Evolutionary conservation across 1,140 invertebrate species (phyloP), one percentile per base, ranked within the genome.

Genomic region (Meloidogyne chitwoodi): DNA sequence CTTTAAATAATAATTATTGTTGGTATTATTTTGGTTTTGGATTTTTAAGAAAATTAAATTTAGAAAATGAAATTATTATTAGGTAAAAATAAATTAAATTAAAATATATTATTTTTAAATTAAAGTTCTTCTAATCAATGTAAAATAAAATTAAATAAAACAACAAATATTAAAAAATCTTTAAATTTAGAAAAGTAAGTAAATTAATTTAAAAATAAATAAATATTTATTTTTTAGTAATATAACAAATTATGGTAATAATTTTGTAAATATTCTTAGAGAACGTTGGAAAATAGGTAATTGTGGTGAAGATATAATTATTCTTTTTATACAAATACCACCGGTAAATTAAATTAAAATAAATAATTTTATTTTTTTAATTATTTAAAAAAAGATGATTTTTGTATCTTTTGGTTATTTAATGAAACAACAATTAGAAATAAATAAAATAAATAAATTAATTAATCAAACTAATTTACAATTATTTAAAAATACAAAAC

Each of bases 11-110:
- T n/a, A 26, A 29, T 48, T 22, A 44, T 63, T 80, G 79, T 65
- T 80, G 79, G 79, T 76, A 74, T 48, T 73, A 71, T 56, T 80
- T 80, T 71, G 79, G 70, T 6, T 81, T 80, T 80, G 79, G 80
- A 38, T 80, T 80, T 76, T 34, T 80, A 19, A 62, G 38, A 24
- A 70, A 80, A 26, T 68, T 80, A 27, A 67, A 61, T 41, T 62
- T 65, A 11, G 27, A 27, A 4, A 34, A 31, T 8, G 62, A 77
- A n/a, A n/a, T n/a, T 19, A 16, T 73, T 11, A 19, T 6, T 24
- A n/a, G 75, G 26, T 64, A 41, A 31, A 34, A 68, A 75, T 63
- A 27, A 48, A 29, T 31, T 26, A 12, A 22, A 75, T 8, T 27
- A 29, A 63, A 76, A 24, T 44, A 75, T 64, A 67, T 44, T 29